phyloP scores from a whole-genome alignment of 2,113 vertebrate genomes.

The Okapia johnstoni region DNA sequence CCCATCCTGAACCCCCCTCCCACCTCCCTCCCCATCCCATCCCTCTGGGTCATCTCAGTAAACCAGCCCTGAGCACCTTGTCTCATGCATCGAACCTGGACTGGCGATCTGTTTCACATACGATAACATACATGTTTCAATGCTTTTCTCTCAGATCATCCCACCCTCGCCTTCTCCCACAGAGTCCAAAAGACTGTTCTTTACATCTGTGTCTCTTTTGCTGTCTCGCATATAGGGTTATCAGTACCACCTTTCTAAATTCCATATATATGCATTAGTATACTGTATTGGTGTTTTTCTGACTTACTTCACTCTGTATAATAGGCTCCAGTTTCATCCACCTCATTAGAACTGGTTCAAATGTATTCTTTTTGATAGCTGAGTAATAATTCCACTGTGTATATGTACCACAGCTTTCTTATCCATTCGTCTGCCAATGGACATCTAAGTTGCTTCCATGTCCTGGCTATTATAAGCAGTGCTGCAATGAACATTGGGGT shows the following conservation, averaged over 20 bases:
- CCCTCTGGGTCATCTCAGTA: too few relatives aligned
- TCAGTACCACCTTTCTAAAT: neutral
- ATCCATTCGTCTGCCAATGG: neutral
- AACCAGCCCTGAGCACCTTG: too few relatives aligned
- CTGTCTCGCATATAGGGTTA: neutral
- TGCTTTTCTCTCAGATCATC: too few relatives aligned
- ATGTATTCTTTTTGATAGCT: neutral
- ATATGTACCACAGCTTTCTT: neutral
- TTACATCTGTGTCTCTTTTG: neutral
- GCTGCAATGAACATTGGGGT: rapidly evolving
- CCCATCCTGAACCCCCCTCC: too few relatives aligned
- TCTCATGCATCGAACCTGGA: too few relatives aligned
- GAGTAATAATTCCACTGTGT: neutral
- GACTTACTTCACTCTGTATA: neutral
- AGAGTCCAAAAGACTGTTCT: too few relatives aligned
- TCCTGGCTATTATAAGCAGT: neutral
- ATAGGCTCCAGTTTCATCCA: neutral
- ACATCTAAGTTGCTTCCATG: neutral
- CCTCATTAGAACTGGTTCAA: neutral
- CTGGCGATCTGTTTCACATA: too few relatives aligned
- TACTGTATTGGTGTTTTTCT: neutral
- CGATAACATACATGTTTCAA: too few relatives aligned
- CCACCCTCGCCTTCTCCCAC: too few relatives aligned
- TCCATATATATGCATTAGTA: neutral
- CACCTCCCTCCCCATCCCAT: too few relatives aligned